Conservation (phyloP, 2,888 invertebrate species). For the Hyposoter dolosus region DNA sequence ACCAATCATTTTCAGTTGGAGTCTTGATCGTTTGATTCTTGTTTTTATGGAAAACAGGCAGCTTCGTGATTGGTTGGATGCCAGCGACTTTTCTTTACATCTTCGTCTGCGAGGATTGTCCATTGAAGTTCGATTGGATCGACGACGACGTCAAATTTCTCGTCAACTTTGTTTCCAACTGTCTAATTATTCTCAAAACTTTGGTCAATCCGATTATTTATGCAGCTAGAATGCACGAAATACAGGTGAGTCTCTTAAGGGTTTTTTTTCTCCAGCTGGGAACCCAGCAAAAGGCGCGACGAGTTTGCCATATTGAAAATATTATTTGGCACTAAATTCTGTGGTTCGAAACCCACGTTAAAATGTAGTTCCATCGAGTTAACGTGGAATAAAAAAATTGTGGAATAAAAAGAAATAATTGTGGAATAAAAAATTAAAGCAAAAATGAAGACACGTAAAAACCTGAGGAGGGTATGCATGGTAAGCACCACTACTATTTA, state of each 20-base stretch:
- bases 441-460: too few relatives aligned
- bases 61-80: slow-evolving; percentile 87
- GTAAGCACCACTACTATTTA: too few relatives aligned
- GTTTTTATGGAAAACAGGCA: slow-evolving; percentile 70
- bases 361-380: too few relatives aligned
- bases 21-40: background rate
- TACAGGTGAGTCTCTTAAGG: slow-evolving; percentile 76
- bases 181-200: slow-evolving; percentile 88
- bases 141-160: slow-evolving; percentile 71
- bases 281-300: too few relatives aligned
- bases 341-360: too few relatives aligned
- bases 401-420: too few relatives aligned
- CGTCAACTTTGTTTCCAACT: slow-evolving; percentile 84
- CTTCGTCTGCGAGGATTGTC: slow-evolving; percentile 86
- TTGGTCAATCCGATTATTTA: slow-evolving; percentile 89
- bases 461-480: too few relatives aligned
- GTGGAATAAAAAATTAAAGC: too few relatives aligned
- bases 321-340: too few relatives aligned
- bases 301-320: background rate
- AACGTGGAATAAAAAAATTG: too few relatives aligned
- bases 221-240: slow-evolving; percentile 88
- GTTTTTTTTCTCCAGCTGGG: too few relatives aligned
- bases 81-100: slow-evolving; percentile 87
- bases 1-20: too few relatives aligned
- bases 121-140: slow-evolving; percentile 69